Evolutionary conservation across 2,113 vertebrate genomes (phyloP).

Genomic region (Otus sunia): DNA sequence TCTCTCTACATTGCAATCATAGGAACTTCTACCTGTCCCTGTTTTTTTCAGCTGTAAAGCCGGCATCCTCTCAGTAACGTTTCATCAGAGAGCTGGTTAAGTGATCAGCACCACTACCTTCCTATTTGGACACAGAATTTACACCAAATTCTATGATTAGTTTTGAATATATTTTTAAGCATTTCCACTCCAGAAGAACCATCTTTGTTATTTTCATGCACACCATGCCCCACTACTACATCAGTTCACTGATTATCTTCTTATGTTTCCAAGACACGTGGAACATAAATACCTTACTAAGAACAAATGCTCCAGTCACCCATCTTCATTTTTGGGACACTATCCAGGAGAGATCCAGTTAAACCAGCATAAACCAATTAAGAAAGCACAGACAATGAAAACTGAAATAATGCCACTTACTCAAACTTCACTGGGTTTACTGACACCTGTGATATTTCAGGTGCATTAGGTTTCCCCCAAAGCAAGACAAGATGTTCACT

Average conservation of each 20-base stretch:
- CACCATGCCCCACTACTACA: not conserved
- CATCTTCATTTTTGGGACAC: not conserved
- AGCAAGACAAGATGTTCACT: not conserved
- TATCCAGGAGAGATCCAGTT: not conserved
- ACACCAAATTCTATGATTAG: not conserved
- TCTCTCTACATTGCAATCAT: not conserved
- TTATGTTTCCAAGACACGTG: not conserved
- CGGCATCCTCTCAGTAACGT: not conserved
- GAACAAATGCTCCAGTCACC: not conserved
- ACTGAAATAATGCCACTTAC: not conserved
- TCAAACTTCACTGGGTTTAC: not conserved
- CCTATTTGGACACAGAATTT: not conserved
- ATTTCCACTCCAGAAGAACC: not conserved
- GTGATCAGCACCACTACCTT: not conserved
- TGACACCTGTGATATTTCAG: not conserved
- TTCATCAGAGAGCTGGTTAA: not conserved
- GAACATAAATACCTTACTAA: not conserved
- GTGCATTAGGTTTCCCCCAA: not conserved
- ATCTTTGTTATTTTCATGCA: not conserved
- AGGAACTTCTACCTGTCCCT: not conserved
- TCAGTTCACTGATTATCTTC: not conserved
- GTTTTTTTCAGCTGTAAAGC: not conserved
- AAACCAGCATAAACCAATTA: not conserved
- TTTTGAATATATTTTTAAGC: not conserved
- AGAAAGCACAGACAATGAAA: not conserved